Evolutionary conservation across 1,140 invertebrate genomes (phyloP), one percentile per base, ranked within the genome.

Genomic region (Macrosteles quadrilineatus): DNA sequence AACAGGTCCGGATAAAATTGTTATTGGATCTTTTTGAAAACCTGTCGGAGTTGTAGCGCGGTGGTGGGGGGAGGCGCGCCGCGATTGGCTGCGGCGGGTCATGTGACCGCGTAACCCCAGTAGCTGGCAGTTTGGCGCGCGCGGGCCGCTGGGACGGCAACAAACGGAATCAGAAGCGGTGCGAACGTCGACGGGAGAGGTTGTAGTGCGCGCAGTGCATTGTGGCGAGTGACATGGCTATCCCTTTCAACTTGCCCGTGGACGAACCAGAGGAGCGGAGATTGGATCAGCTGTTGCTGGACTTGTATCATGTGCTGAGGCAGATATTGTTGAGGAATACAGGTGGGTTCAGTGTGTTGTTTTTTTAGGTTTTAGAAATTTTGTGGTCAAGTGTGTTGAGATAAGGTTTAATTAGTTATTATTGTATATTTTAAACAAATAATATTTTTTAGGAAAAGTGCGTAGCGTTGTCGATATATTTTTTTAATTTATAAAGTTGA

Each of bases 171-270:
- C 53, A 69, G 50, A 40, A 59, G 57, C 12, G 17, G 19, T 17
- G 23, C 55, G 55, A 59, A 23, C 62, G 43, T 53, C 27, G 45
- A 27, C 9, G 12, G 29, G 43, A 31, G 21, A 50, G 31, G 47
- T 36, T 21, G 27, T 47, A n/a, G n/a, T n/a, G n/a, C n/a, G n/a
- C 43, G n/a, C 36, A 27, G 21, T 73, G 67, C 63, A 71, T 32
- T 68, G 64, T 43, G 47, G 69, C 68, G 70, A 9, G 53, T 66
- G 68, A 68, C 14, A 81, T 81, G 80, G 80, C 80, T 67, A 80
- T 81, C 71, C 80, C 80, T 23, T 81, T 81, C 72, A 74, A 75
- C 64, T 72, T 81, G 36, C 80, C 80, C 19, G 76, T 76, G 69
- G 80, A 81, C 68, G 76, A 77, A 36, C 73, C 75, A 1, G 67